Percentiles rank a stretch among this genome's conserved stretches.
phyloP scores from a whole-genome alignment of 1,140 invertebrate genomes.

The Heliconius congener region DNA sequence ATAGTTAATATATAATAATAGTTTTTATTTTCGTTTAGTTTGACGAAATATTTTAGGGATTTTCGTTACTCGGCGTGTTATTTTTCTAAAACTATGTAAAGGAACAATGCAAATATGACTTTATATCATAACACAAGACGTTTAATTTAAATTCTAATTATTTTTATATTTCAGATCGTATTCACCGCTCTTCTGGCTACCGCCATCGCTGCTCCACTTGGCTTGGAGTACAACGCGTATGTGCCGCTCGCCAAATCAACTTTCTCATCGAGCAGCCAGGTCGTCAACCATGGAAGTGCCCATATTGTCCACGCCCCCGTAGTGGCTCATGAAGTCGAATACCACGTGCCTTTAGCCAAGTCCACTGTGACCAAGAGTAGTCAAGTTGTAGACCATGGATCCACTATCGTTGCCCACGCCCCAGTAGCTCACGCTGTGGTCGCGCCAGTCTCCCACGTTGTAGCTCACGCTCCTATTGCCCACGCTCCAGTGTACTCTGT shows the following conservation, averaged over 20 bases:
- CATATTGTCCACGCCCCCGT: constrained; percentile 46
- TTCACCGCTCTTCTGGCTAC: constrained; percentile 74
- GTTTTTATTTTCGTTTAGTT: no score
- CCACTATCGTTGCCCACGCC: constrained; percentile 58
- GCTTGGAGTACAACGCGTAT: constrained; percentile 49
- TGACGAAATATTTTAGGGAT: no score
- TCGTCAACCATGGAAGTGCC: constrained; percentile 64
- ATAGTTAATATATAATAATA: no score
- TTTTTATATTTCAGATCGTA: constrained; percentile 58
- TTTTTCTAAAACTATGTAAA: no score
- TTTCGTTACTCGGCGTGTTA: no score
- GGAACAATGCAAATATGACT: no score
- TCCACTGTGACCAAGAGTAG: constrained; percentile 64
- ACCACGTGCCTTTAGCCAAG: constrained; percentile 50
- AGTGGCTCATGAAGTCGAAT: constrained; percentile 53
- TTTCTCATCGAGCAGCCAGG: constrained; percentile 60
- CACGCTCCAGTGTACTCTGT: constrained; percentile 51
- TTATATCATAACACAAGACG: no score
- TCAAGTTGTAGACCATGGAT: constrained; percentile 65
- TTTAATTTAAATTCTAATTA: not conserved
- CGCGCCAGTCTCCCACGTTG: constrained; percentile 47
- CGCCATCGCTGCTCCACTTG: constrained; percentile 66
- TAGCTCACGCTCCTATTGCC: constrained; percentile 39
- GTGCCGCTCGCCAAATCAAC: constrained; percentile 57
- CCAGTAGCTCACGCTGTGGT: constrained; percentile 44